phyloP scores from a whole-genome alignment of 2,113 vertebrate genomes.

The Forbesichthys agassizii region DNA sequence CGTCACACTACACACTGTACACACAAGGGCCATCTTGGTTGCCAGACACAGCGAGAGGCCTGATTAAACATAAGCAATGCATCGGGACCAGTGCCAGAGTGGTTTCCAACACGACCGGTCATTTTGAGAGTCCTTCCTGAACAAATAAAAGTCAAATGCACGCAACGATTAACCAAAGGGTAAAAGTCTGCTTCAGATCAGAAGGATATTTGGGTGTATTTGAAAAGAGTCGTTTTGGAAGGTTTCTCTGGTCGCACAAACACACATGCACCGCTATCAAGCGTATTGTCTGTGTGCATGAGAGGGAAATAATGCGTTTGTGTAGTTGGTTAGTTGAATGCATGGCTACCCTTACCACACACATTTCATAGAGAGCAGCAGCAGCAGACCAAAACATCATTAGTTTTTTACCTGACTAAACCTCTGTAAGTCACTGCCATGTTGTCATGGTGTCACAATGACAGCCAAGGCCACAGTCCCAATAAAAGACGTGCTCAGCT shows the following conservation, averaged over 20 bases:
- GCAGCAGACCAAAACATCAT: not conserved
- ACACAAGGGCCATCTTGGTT: slow-evolving; percentile 22
- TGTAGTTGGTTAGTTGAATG: too few relatives aligned
- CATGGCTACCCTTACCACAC: not conserved
- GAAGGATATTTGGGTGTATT: not conserved
- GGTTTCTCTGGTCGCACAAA: slow-evolving; percentile 4
- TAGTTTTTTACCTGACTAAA: not conserved
- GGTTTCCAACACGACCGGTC: slow-evolving; percentile 40
- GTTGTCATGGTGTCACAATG: too few relatives aligned
- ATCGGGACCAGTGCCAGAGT: slow-evolving; percentile 6
- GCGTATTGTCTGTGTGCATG: too few relatives aligned
- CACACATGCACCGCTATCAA: too few relatives aligned
- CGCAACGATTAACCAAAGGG: slow-evolving; percentile 30
- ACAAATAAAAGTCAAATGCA: slow-evolving; percentile 50
- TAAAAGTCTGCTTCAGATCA: slow-evolving; percentile 22
- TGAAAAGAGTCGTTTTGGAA: slow-evolving; percentile 2
- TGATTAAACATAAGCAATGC: slow-evolving; percentile 54
- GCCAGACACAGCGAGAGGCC: slow-evolving; percentile 20
- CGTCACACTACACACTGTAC: slow-evolving; percentile 11
- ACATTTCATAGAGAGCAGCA: not conserved
- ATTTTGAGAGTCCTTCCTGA: slow-evolving; percentile 21
- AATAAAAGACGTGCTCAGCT: not conserved
- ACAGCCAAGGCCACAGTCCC: not conserved
- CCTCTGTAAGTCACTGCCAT: not conserved
- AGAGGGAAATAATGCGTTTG: not conserved